Evolutionary conservation across 2,113 vertebrate species (phyloP), one percentile per base, ranked within the genome.

Genomic region (Vimba vimba): DNA sequence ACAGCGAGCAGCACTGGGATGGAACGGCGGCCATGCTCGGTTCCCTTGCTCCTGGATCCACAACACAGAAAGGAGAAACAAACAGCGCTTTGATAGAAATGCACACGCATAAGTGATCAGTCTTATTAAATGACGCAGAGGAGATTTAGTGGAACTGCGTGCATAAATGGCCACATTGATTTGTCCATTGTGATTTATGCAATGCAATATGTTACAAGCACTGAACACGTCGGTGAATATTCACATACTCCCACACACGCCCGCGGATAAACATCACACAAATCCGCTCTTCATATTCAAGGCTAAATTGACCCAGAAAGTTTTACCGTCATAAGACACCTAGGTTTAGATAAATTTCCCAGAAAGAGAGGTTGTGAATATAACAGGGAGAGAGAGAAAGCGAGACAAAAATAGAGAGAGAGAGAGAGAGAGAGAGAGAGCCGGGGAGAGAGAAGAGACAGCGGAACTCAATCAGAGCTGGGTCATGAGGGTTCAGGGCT

Each of bases 401-500:
- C 15, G 50, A 69, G 66, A 69, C 30, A 69, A 69, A 69, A 69
- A 69, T 19, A 55, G 52, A 19, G 52, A 52, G 50, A 52, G 50
- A 52, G 66, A 50, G 33, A 71, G 60, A 73, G 92, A 73, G 85
- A 39, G 69, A 0, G 86, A 43, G 74, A 10, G 45, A 0, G 33
- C 0, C 13, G 2, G 83, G 19, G 60, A 47, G 93, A 94, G 94
- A 94, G 95, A 93, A 89, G 89, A 96, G 95, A 95, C 95, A 95
- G 94, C 94, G 94, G 96, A 96, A 97, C 96, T 97, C 96, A 96
- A 97, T 97, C 96, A 97, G 95, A 93, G 93, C 92, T 86, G 90
- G 95, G 96, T 95, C 95, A 93, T 92, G 91, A 81, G 93, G 87
- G 96, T 96, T 96, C 95, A 96, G 95, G 94, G 94, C 93, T 77